Evolutionary conservation across 2,797 vertebrate genomes (phyloP), one percentile per base, ranked within the genome.

Genomic region (Pipistrellus pipistrellus): DNA sequence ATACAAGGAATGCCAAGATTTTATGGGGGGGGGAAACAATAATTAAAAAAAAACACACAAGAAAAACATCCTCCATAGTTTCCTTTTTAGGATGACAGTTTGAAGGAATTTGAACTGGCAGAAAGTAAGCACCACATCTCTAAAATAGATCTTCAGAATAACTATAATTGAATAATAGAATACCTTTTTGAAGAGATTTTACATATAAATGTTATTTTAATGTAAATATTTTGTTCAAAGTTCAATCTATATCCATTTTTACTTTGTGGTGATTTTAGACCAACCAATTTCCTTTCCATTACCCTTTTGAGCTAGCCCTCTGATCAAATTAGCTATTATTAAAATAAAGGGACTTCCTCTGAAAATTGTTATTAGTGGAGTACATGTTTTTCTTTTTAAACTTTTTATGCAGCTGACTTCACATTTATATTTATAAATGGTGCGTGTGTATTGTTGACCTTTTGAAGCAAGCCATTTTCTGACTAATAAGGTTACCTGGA

Each of bases 261-360:
- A 66, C 15, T 46, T 72, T 91, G 41, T 14, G 21, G 15, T 95
- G n/a, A 35, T 38, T 92, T 95, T 25, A 78, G 76, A 41, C 6
- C n/a, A 88, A 46, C 68, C 27, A 38, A 64, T 96, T 97, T 97
- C 0, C 83, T 95, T 55, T 88, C 53, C 46, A 46, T 87, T 94
- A 78, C 0, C 68, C 83, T 64, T 66, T 57, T 53, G 46, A n/a
- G 14, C 3, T 57, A 71, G 78, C 59, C 44, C 17, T 93, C 18
- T 90, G 78, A 95, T 97, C 64, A 88, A 95, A 95, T 94, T 93
- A 96, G 46, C 51, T 77, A 81, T 90, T 88, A 96, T 95, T 90
- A 93, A 91, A 95, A 93, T 64, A 93, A 91, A 95, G 41, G 44
- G 44, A 6, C 72, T 95, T 95, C 76, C 88, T 94, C 25, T 93